Conservation (phyloP, 2,888 invertebrate genomes). For the Sturmia bella region DNA sequence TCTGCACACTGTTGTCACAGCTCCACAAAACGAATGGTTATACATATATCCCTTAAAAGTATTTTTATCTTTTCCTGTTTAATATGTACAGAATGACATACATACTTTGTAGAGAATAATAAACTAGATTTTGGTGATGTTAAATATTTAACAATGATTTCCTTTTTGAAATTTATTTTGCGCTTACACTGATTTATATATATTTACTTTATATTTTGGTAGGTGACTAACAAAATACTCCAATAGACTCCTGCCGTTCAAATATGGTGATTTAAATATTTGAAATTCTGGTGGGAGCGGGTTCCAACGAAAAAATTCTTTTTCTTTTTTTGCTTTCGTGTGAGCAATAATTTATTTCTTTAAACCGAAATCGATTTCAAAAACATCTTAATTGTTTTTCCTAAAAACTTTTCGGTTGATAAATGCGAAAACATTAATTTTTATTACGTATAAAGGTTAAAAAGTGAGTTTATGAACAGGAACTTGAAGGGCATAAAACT, state of each 20-base stretch:
- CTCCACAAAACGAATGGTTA: neutral
- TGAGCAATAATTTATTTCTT: neutral
- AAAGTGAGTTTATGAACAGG: conserved; percentile 44
- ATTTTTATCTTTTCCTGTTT: conserved; percentile 17
- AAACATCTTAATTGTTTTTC: conserved; percentile 26
- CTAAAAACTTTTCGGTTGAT: conserved; percentile 50
- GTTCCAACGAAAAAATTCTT: neutral
- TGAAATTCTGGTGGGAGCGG: conserved; percentile 18
- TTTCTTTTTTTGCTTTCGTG: too few species aligned
- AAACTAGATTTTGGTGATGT: conserved; percentile 37
- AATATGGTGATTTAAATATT: conserved; percentile 23
- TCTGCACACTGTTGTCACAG: neutral
- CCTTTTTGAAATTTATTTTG: conserved; percentile 1
- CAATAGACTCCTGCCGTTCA: conserved; percentile 1
- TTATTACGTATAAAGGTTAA: conserved; percentile 75
- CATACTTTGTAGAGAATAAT: conserved; percentile 16
- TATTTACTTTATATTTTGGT: neutral
- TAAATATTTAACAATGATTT: conserved; percentile 25
- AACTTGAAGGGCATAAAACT: neutral
- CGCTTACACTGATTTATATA: neutral
- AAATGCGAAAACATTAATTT: conserved; percentile 76
- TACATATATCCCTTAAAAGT: conserved; percentile 37
- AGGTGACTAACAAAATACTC: neutral
- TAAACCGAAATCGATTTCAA: conserved; percentile 21
- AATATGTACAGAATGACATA: neutral